Conservation (phyloP, 2,888 invertebrate species). For the Rotaria sp. region DNA sequence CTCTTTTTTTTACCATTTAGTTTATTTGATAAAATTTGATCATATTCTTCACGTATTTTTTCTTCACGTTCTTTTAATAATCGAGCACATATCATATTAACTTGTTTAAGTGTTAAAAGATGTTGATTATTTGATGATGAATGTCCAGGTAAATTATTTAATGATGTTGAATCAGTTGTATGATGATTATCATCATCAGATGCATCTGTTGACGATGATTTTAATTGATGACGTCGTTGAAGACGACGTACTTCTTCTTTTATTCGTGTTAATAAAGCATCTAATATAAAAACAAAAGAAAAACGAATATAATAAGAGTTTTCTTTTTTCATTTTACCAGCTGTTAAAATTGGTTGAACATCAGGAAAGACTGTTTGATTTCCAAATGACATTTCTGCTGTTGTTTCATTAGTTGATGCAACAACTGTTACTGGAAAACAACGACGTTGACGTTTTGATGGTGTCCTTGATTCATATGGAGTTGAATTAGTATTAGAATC, state of each 20-base stretch:
- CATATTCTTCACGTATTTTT: slow-evolving; percentile 85
- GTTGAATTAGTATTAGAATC: neutral
- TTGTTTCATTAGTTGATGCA: neutral
- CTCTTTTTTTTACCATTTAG: slow-evolving; percentile 62
- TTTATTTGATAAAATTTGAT: slow-evolving; percentile 80
- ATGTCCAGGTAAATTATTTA: neutral
- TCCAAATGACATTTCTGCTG: neutral
- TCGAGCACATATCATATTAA: slow-evolving; percentile 90
- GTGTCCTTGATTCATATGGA: neutral
- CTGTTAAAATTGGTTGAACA: slow-evolving; percentile 3
- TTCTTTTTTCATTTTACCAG: neutral
- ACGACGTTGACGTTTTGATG: slow-evolving; percentile 21
- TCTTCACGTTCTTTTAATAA: slow-evolving; percentile 90
- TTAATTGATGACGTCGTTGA: slow-evolving; percentile 20
- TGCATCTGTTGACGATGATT: neutral
- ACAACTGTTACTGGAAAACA: slow-evolving; percentile 12
- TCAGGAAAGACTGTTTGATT: slow-evolving; percentile 13
- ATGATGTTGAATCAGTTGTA: neutral
- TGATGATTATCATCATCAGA: neutral
- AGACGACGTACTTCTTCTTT: slow-evolving; percentile 12
- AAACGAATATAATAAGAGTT: too few relatives aligned
- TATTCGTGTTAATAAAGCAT: neutral
- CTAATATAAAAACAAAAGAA: neutral
- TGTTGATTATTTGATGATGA: slow-evolving; percentile 24
- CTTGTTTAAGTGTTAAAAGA: slow-evolving; percentile 60